These are phyloP conservation scores for Psittacula cyanocephala DNA, from an alignment of 2,113 vertebrate species.

Conservation along the genomic window DNA sequence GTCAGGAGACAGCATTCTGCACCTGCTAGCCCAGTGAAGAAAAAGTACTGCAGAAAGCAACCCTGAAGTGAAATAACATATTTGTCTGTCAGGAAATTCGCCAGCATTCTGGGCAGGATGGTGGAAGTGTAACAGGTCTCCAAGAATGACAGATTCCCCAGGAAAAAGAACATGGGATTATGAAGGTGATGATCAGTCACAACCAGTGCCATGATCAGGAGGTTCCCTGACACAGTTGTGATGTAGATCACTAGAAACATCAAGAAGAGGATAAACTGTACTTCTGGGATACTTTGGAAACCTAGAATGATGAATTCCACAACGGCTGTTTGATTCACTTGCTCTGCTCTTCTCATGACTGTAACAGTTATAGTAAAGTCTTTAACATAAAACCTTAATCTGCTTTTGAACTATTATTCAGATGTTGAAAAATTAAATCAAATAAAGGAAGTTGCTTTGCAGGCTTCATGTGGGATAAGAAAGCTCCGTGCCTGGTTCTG, in stretches of 20 bases:
- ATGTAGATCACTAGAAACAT: not conserved
- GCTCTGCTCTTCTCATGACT: not conserved
- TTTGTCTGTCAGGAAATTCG: not conserved
- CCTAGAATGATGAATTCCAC: not conserved
- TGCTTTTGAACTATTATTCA: not conserved
- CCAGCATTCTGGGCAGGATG: not conserved
- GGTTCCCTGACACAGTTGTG: not conserved
- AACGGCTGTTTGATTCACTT: not conserved
- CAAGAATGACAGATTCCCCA: not conserved
- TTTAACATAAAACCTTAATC: not conserved
- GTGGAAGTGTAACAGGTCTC: not conserved
- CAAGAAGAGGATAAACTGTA: not conserved
- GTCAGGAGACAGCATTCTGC: not conserved
- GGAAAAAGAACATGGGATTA: not conserved
- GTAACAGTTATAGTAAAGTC: not conserved
- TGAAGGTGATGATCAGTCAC: not conserved
- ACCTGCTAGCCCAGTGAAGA: not conserved
- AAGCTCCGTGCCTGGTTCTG: not conserved
- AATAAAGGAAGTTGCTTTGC: not conserved
- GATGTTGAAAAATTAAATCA: not conserved
- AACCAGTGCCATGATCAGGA: not conserved
- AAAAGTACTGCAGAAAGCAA: not conserved
- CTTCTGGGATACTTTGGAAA: not conserved
- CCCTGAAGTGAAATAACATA: not conserved
- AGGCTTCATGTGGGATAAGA: not conserved